Evolutionary conservation across 1,140 invertebrate genomes (phyloP).

Genomic region (Dendroctonus valens): DNA sequence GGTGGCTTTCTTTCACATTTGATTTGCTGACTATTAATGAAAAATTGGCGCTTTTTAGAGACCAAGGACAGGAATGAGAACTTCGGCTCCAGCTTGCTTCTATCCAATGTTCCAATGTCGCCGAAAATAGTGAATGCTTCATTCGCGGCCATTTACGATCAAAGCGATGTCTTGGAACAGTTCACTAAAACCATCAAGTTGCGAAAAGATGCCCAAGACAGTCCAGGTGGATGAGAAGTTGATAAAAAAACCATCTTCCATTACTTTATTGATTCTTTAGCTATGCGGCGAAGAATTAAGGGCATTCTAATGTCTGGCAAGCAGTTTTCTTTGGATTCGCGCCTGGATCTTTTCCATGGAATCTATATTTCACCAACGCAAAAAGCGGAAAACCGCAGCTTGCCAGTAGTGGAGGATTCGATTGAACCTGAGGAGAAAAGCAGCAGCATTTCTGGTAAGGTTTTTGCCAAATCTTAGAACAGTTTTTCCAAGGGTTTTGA

Average conservation of each 20-base stretch:
- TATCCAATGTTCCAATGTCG: conserved; percentile 94
- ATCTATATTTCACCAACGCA: conserved; percentile 49
- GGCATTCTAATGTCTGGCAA: conserved; percentile 87
- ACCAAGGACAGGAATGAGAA: conserved; percentile 68
- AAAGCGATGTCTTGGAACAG: conserved; percentile 76
- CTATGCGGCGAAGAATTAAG: conserved; percentile 77
- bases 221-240: conserved; percentile 63
- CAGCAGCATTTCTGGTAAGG: conserved; percentile 35
- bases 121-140: conserved; percentile 97
- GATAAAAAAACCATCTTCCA: background rate
- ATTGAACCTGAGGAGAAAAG: conserved; percentile 44
- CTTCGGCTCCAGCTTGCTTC: conserved; percentile 88
- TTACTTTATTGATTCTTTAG: conserved; percentile 45
- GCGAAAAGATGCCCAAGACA: conserved; percentile 68
- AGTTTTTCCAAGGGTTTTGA: background rate
- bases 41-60: conserved; percentile 20
- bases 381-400: conserved; percentile 49
- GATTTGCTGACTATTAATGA: background rate
- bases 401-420: conserved; percentile 59
- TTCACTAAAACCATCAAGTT: conserved; percentile 71
- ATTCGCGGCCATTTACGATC: conserved; percentile 93
- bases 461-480: background rate
- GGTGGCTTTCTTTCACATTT: background rate
- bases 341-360: conserved; percentile 85
- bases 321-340: conserved; percentile 86